Base-by-base conservation (phyloP, 2,888 invertebrate genomes). In the Orchestes rusci region DNA sequence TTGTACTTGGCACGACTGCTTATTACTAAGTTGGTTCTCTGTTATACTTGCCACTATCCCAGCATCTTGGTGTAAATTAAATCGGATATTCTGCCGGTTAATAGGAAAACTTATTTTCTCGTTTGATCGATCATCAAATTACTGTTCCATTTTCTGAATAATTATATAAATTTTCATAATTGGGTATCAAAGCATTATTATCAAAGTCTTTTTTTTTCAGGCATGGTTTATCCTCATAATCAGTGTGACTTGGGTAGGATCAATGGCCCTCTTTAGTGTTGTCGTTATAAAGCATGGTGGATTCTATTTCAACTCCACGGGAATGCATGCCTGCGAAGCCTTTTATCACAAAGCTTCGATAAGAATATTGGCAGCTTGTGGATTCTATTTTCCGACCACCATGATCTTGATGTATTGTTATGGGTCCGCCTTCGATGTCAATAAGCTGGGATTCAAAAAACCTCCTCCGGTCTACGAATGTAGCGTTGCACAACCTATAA, bases 351-450 rank as follows among this genome's bases (percentile, higher is more conserved):
- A 84, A 61, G 69, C 73, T 29, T 75, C 73, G 61, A 75, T 72
- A 64, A 80, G 89, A 61, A 89, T 89, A 59, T 71, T 90, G 54
- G 80, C 89, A 47, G 88, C 88, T 58, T 90, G 89, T 68, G 82
- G 85, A 50, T 86, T 90, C 70, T 91, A 90, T 68, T 90, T 90
- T 60, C 89, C 90, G 16, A 89, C 90, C 17, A 89, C 89, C 19
- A 89, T 90, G 89, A 85, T 88, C 48, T 73, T 90, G 59, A 89
- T 89, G 88, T 90, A 90, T 66, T 89, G 89, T 70, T 90, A 90
- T 63, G 89, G 89, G 20, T 88, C 88, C 16, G 89, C 89, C 36
- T 89, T 89, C 65, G 89, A 89, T 69, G 86, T 87, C 61, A 88
- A 87, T 70, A 86, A 87, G 68, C 78, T 82, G 53, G 76, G 86